Conservation (phyloP, 2,888 invertebrate genomes). For the Diploptera punctata region DNA sequence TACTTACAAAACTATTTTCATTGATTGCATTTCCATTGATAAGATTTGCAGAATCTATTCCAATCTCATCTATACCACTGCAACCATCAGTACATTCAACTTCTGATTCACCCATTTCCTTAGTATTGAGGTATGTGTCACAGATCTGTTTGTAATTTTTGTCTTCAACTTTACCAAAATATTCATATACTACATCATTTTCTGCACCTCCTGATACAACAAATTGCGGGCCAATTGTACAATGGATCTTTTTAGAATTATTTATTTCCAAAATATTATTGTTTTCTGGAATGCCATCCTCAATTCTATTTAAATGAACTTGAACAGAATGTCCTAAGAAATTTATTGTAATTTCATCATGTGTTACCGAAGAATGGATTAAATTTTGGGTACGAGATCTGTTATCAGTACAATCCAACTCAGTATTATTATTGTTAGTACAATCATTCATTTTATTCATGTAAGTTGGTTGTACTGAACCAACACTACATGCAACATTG, state of each 20-base stretch:
- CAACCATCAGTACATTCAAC: not conserved
- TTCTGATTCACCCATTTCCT: not conserved
- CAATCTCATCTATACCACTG: not conserved
- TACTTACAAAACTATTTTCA: not conserved
- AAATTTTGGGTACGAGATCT: not conserved
- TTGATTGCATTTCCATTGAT: constrained; percentile 19
- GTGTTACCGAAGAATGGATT: not conserved
- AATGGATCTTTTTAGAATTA: not conserved
- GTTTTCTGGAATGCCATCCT: not conserved
- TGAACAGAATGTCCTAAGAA: not conserved
- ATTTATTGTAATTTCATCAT: not conserved
- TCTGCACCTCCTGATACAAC: not conserved
- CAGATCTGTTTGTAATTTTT: not conserved
- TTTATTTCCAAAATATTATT: constrained; percentile 1
- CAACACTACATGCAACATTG: no score
- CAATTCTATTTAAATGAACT: not conserved
- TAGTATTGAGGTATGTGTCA: not conserved
- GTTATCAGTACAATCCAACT: not conserved
- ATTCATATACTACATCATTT: not conserved
- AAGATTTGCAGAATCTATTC: constrained; percentile 1
- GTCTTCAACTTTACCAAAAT: not conserved
- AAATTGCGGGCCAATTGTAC: not conserved
- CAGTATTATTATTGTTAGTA: constrained; percentile 8
- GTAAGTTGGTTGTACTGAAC: no score
- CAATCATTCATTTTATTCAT: not conserved